These are phyloP conservation scores for Dryadula phaetusa DNA, from an alignment of 2,888 invertebrate genomes.

Conservation along the genomic window DNA sequence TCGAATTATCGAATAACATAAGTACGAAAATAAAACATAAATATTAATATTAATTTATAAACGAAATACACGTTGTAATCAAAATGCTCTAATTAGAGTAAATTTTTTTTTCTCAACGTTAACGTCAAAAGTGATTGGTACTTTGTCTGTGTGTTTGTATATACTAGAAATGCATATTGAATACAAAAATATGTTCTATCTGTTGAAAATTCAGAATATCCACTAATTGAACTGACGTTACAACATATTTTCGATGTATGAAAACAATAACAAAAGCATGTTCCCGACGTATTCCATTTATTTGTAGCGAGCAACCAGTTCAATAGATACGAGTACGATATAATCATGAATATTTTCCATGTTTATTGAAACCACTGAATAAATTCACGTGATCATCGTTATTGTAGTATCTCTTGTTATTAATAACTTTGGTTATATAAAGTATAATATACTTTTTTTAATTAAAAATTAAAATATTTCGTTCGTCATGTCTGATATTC, in stretches of 20 bases:
- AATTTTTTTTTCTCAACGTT: too few species aligned
- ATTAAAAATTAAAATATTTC: background rate
- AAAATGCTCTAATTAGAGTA: too few species aligned
- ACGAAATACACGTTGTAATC: too few species aligned
- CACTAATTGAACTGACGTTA: slow-evolving; percentile 18
- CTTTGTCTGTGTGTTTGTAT: too few species aligned
- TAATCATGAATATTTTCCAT: slow-evolving; percentile 1
- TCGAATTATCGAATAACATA: too few species aligned
- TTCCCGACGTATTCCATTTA: slow-evolving; percentile 25
- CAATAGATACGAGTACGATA: slow-evolving; percentile 17
- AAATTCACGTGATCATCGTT: slow-evolving; percentile 7
- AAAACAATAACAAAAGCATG: slow-evolving; percentile 26
- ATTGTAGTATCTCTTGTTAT: slow-evolving; percentile 9
- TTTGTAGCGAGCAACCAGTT: slow-evolving; percentile 27
- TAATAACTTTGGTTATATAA: slow-evolving; percentile 2
- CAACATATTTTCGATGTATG: slow-evolving; percentile 15
- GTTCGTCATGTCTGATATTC: background rate
- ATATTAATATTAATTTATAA: too few species aligned
- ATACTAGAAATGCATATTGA: background rate
- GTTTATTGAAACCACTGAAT: slow-evolving; percentile 15
- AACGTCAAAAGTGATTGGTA: too few species aligned
- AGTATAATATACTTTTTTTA: background rate
- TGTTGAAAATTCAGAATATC: slow-evolving; percentile 3
- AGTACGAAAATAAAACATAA: too few species aligned
- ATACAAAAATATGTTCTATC: background rate